A percentile compares a stretch with the other conserved stretches of the same genome.
These are phyloP conservation scores for Plecotus auritus DNA, from an alignment of 2,113 vertebrate genomes.

Conservation along the genomic window DNA sequence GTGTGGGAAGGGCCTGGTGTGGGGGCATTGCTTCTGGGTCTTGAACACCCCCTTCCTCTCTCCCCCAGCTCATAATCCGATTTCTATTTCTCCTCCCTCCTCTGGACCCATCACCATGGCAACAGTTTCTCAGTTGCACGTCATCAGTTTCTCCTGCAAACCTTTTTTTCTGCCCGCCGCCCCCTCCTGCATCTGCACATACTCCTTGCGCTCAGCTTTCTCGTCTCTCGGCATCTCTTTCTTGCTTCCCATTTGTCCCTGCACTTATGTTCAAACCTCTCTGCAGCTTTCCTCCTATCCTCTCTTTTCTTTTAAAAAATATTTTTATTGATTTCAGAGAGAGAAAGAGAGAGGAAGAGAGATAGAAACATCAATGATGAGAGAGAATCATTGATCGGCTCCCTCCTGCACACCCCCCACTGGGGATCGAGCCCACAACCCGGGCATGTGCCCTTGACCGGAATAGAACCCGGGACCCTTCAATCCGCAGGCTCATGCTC, in stretches of 20 bases:
- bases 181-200: neutral
- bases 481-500: too few relatives aligned
- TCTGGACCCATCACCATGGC: conserved; percentile 93
- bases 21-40: neutral
- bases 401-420: too few relatives aligned
- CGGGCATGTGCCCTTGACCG: too few relatives aligned
- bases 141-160: conserved; percentile 73
- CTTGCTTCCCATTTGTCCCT: neutral
- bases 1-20: neutral
- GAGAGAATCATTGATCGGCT: too few relatives aligned
- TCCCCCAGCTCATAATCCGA: conserved; percentile 81
- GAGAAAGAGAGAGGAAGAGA: too few relatives aligned
- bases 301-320: too few relatives aligned
- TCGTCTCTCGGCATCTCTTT: neutral
- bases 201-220: neutral
- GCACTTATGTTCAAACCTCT: neutral
- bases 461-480: too few relatives aligned
- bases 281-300: neutral
- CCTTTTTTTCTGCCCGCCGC: conserved; percentile 37
- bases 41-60: neutral
- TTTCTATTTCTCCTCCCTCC: conserved; percentile 90
- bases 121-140: conserved; percentile 89
- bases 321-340: too few relatives aligned
- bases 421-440: too few relatives aligned
- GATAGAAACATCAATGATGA: too few relatives aligned